Evolutionary conservation across 2,113 vertebrate genomes (phyloP), one percentile per base, ranked within the genome.

Genomic region (Chiloscyllium plagiosum): DNA sequence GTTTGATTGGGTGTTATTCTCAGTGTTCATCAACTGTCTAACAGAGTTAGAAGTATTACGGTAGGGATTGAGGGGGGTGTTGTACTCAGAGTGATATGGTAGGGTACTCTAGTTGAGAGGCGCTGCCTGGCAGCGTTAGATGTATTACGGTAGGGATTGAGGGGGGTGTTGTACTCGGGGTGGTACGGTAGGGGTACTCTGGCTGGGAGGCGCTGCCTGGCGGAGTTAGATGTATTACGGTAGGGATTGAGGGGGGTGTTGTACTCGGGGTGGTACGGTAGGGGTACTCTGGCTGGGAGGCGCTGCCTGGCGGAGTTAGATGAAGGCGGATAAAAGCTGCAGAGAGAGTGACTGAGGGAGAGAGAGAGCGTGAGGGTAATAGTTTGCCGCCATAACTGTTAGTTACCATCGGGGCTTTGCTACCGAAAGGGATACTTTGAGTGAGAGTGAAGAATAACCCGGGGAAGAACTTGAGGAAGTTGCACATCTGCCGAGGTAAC

Each of bases 281-380:
- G 69, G 2, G 24, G 5, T 70, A 56, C 52, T 56, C 52, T 70
- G 22, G 24, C 5, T 2, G 69, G 69, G 69, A 24, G 69, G 22
- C 22, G 22, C 20, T 70, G 69, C 5, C n/a, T 19, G 42, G 78
- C 78, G 78, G 78, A 83, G 78, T 83, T 83, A 42, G 17, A 83
- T 87, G 86, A 56, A 50, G 87, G 52, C 89, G 89, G 89, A 93
- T 93, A 93, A 93, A 93, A 93, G 89, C 29, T n/a, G 89, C 33
- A 19, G 61, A n/a, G 89, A 65, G 61, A 13, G 4, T 10, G 29
- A 4, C 50, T 0, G 50, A 0, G 20, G 83, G 29, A 47, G 42
- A 47, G 42, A 47, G 42, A 47, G 42, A 47, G 42, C 42, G 72
- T 0, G 4, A 6, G 70, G 4, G 26, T 1, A 2, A 47, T 20